Conservation (phyloP, 2,113 vertebrate genomes). For the Psilopogon haemacephalus region DNA sequence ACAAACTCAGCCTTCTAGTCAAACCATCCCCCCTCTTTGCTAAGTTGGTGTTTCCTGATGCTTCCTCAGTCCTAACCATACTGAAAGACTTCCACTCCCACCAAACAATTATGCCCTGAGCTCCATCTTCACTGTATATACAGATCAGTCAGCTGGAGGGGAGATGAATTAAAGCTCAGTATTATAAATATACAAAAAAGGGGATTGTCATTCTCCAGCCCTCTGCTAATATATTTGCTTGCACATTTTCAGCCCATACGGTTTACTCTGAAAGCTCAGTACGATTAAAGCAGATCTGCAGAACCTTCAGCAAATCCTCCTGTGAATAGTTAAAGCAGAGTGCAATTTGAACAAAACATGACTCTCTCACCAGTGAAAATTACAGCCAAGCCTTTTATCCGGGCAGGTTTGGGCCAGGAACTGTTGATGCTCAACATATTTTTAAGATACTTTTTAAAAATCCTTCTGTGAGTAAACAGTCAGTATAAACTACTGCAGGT, state of each 20-base stretch:
- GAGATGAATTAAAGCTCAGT: not conserved
- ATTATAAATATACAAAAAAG: not conserved
- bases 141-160: not conserved
- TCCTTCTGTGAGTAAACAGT: not conserved
- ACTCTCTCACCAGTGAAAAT: constrained; percentile 10
- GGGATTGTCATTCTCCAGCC: not conserved
- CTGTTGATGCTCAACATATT: not conserved
- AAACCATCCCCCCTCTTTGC: not conserved
- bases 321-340: not conserved
- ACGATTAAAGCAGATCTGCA: not conserved
- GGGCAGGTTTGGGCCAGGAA: constrained; percentile 40
- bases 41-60: not conserved
- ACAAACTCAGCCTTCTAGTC: not conserved
- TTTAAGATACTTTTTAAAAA: not conserved
- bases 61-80: not conserved
- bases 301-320: constrained; percentile 33
- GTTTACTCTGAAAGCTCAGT: not conserved
- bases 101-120: not conserved
- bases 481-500: not conserved
- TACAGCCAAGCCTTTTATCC: constrained; percentile 40
- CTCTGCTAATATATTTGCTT: not conserved
- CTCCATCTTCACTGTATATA: not conserved
- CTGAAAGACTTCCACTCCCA: constrained; percentile 7
- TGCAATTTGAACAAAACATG: not conserved
- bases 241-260: not conserved